Conservation (phyloP, 2,797 vertebrate genomes). For the Miichthys miiuy region DNA sequence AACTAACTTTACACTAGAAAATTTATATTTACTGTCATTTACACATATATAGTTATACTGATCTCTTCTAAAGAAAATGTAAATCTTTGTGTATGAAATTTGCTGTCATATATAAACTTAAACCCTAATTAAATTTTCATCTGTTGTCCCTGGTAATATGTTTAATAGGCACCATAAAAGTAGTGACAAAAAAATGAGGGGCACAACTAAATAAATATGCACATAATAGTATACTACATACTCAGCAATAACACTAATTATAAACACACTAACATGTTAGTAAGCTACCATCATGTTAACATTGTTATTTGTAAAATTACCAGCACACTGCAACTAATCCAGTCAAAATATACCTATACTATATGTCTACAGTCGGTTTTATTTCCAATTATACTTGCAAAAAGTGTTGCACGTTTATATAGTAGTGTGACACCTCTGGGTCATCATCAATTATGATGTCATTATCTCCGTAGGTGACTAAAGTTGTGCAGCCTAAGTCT, state of each 20-base stretch:
- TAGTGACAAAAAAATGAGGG: too few relatives aligned
- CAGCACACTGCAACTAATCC: background rate
- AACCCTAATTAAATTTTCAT: too few relatives aligned
- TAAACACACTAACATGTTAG: background rate
- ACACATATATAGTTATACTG: background rate
- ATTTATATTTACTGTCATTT: background rate
- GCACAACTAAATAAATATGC: background rate
- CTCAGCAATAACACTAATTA: background rate
- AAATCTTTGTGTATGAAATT: background rate
- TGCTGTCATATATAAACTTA: background rate
- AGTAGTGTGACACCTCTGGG: slow-evolving; percentile 5
- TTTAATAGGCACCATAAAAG: background rate
- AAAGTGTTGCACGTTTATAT: background rate
- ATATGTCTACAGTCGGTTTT: background rate
- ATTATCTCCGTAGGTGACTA: slow-evolving; percentile 21
- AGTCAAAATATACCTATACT: slow-evolving; percentile 2
- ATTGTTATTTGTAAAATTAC: slow-evolving; percentile 6
- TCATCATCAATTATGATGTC: slow-evolving; percentile 1
- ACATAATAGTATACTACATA: background rate
- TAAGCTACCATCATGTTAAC: background rate
- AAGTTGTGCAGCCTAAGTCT: slow-evolving; percentile 25
- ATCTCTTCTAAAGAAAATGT: background rate
- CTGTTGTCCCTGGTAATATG: too few relatives aligned
- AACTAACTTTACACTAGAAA: background rate
- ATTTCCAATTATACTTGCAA: slow-evolving; percentile 4